These are phyloP conservation scores for Acomys russatus DNA, from an alignment of 2,797 vertebrate species.

Conservation along the genomic window DNA sequence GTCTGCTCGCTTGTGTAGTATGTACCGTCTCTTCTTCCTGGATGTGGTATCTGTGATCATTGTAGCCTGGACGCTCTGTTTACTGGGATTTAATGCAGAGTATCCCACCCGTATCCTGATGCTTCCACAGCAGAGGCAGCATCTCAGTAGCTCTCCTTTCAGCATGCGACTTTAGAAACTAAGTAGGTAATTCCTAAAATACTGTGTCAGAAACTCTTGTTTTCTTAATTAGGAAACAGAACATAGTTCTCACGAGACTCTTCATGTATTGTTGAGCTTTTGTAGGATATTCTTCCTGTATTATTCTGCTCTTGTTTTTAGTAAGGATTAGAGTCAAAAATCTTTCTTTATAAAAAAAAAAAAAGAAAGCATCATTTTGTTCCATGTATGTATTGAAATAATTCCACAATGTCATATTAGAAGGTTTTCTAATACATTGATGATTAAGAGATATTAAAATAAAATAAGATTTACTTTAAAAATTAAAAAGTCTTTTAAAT, in stretches of 20 bases:
- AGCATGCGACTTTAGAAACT: conserved; percentile 6
- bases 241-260: not conserved
- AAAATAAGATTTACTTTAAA: conserved; percentile 35
- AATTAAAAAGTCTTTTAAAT: conserved; percentile 18
- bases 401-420: not conserved
- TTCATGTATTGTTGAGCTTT: not conserved
- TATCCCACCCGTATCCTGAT: not conserved
- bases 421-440: conserved; percentile 11
- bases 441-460: not conserved
- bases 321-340: not conserved
- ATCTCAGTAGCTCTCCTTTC: not conserved
- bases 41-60: not conserved
- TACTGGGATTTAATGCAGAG: not conserved
- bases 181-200: not conserved
- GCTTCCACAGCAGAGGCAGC: not conserved
- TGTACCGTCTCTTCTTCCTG: not conserved
- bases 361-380: not conserved
- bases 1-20: not conserved
- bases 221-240: conserved; percentile 46
- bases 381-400: not conserved
- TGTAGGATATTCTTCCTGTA: not conserved
- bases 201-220: not conserved
- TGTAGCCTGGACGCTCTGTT: not conserved
- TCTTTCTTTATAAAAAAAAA: not conserved
- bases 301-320: conserved; percentile 7